These are phyloP conservation scores for Holacanthus passer DNA, from an alignment of 2,113 vertebrate species.

Conservation along the genomic window DNA sequence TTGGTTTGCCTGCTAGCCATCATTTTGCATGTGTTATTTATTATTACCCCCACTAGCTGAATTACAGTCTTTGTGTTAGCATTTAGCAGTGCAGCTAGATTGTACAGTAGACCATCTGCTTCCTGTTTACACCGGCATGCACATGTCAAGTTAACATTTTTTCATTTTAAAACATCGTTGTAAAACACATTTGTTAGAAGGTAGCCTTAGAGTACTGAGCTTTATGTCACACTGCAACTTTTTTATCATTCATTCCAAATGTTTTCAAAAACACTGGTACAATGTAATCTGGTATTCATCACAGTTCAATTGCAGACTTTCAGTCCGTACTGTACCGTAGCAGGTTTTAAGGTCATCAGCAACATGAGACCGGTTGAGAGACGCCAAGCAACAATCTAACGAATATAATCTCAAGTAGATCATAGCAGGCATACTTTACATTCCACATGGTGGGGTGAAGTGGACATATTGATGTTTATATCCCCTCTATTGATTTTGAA, in stretches of 20 bases:
- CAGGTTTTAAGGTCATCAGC: conserved; percentile 6
- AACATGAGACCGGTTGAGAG: conserved; percentile 5
- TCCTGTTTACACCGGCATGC: no score
- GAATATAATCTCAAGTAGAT: conserved; percentile 42
- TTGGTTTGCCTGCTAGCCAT: no score
- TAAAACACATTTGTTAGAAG: no score
- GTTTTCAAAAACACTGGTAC: not conserved
- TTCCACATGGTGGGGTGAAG: conserved; percentile 49
- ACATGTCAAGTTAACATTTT: no score
- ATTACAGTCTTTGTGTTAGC: no score
- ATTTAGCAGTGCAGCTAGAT: no score
- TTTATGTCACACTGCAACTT: not conserved
- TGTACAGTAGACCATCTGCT: no score
- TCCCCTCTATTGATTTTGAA: conserved; percentile 50
- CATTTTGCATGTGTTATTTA: no score
- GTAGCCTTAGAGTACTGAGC: not conserved
- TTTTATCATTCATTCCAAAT: conserved; percentile 2
- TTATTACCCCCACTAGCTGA: no score
- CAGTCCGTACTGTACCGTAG: not conserved
- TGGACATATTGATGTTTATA: conserved; percentile 53
- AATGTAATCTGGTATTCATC: not conserved
- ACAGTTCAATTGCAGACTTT: not conserved
- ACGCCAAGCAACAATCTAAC: conserved; percentile 9
- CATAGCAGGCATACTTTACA: conserved; percentile 50
- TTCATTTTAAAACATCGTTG: no score